These are phyloP conservation scores for Caenorhabditis sp. DNA, from an alignment of 2,888 invertebrate genomes.

Conservation along the genomic window DNA sequence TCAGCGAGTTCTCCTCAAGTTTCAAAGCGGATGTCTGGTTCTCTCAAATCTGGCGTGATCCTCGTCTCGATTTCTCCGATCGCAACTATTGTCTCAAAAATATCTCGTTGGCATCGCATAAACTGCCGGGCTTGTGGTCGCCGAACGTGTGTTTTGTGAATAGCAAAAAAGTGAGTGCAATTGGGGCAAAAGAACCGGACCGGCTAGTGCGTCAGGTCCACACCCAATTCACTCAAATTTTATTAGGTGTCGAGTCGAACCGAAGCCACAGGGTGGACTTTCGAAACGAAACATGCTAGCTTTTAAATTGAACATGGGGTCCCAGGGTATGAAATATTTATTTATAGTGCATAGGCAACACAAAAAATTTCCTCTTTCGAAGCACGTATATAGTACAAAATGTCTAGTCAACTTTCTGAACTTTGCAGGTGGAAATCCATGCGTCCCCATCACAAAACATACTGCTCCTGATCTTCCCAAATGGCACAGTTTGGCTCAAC, in stretches of 20 bases:
- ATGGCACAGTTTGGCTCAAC: conserved; percentile 82
- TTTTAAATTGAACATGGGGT: conserved; percentile 40
- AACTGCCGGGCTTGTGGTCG: conserved; percentile 82
- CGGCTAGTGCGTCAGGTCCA: conserved; percentile 23
- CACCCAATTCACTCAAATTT: conserved; percentile 50
- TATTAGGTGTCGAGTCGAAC: conserved; percentile 30
- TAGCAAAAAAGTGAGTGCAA: conserved; percentile 81
- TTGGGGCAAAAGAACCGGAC: too few relatives aligned
- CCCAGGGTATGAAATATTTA: conserved; percentile 1
- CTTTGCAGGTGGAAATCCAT: conserved; percentile 80
- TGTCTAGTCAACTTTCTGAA: too few relatives aligned
- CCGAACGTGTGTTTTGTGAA: conserved; percentile 83
- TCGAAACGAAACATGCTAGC: conserved; percentile 26
- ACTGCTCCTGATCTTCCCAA: conserved; percentile 82
- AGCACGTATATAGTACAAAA: too few relatives aligned
- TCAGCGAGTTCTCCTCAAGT: conserved; percentile 81
- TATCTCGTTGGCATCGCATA: conserved; percentile 81
- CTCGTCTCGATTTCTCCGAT: conserved; percentile 79
- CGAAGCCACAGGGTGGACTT: too few relatives aligned
- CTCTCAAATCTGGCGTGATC: conserved; percentile 82
- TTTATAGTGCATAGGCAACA: too few relatives aligned
- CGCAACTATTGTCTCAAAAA: conserved; percentile 80
- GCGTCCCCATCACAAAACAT: conserved; percentile 82
- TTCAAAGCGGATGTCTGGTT: conserved; percentile 83
- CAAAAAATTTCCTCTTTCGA: neutral